Conservation (phyloP, 2,888 invertebrate species). For the Zelleria hepariella region DNA sequence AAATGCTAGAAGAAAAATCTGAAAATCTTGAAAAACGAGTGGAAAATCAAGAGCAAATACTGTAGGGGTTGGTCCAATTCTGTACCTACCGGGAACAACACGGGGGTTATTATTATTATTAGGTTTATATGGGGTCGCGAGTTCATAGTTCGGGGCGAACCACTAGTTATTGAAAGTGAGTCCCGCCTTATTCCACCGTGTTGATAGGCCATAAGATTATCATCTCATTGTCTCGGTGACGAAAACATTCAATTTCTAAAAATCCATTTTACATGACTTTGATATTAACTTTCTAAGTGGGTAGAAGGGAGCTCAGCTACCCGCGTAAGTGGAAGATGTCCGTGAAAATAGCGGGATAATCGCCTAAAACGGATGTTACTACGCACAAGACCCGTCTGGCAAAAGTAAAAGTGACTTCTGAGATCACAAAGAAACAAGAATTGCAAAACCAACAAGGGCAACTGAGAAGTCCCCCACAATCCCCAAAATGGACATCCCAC, state of each 20-base stretch:
- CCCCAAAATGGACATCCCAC: constrained; percentile 22
- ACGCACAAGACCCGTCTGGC: neutral
- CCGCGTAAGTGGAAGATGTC: neutral
- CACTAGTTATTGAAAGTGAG: neutral
- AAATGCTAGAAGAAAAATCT: too few relatives aligned
- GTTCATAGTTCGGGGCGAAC: neutral
- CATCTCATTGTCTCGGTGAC: neutral
- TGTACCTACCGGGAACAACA: too few relatives aligned
- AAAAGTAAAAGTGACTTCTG: constrained; percentile 62
- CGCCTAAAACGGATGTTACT: neutral
- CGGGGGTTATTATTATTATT: too few relatives aligned
- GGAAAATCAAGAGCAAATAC: too few relatives aligned
- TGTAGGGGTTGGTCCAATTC: too few relatives aligned
- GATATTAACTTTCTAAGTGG: neutral
- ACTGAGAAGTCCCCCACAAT: constrained; percentile 26
- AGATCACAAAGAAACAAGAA: constrained; percentile 16
- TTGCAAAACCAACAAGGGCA: constrained; percentile 67
- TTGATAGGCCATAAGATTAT: neutral
- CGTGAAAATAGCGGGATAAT: neutral
- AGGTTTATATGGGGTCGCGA: too few relatives aligned
- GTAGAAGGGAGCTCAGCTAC: neutral
- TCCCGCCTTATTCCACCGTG: neutral
- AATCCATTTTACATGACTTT: neutral
- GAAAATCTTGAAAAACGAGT: too few relatives aligned
- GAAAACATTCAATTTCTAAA: neutral